Percentiles rank a stretch among this genome's conserved stretches.
Conservation (phyloP, 2,113 vertebrate species). For the Notarius lentiginosus region DNA sequence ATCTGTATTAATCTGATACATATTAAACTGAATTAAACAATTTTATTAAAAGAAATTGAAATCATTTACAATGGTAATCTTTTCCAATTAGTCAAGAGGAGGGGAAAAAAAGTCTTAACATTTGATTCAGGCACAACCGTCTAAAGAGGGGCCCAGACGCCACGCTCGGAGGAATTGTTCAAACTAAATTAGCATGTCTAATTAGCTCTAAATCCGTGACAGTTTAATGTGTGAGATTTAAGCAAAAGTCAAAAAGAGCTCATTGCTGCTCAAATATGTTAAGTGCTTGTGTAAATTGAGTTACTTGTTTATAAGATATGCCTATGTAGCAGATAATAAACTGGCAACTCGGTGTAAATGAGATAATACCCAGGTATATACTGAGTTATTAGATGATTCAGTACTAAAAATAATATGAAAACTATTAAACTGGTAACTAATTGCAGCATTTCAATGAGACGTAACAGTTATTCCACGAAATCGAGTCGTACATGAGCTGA, state of each 20-base stretch:
- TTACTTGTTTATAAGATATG: background rate
- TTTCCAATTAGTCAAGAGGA: conserved; percentile 50
- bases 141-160: conserved; percentile 53
- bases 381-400: background rate
- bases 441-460: background rate
- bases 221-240: conserved; percentile 51
- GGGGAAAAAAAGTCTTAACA: conserved; percentile 38
- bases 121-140: conserved; percentile 50
- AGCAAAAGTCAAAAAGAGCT: conserved; percentile 41
- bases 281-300: conserved; percentile 24
- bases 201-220: conserved; percentile 51
- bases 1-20: conserved; percentile 46
- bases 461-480: too few species aligned
- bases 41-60: conserved; percentile 45
- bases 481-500: too few species aligned
- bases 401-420: background rate
- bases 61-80: conserved; percentile 54
- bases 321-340: background rate
- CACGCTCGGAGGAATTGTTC: conserved; percentile 50
- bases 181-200: conserved; percentile 49
- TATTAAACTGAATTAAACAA: conserved; percentile 42
- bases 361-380: background rate
- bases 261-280: conserved; percentile 27
- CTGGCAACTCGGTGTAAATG: background rate
- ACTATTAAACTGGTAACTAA: background rate